Evolutionary conservation across 2,797 vertebrate genomes (phyloP).

Genomic region (Phoebastria nigripes): DNA sequence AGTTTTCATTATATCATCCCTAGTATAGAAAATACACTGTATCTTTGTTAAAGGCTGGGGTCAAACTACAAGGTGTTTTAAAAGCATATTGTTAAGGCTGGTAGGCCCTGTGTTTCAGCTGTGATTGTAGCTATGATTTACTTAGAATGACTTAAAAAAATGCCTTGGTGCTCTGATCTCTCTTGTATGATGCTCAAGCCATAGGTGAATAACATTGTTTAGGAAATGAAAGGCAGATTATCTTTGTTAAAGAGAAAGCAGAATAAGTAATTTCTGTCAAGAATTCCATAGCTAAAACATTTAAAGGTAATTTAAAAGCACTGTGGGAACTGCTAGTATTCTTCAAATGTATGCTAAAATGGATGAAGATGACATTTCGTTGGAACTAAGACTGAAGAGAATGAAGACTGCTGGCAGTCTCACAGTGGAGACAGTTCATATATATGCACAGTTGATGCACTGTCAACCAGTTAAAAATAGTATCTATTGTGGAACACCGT

Average conservation of each 20-base stretch:
- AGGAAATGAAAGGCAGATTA: background rate
- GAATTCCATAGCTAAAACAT: background rate
- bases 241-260: background rate
- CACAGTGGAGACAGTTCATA: background rate
- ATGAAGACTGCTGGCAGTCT: background rate
- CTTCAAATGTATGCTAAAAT: background rate
- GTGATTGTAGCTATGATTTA: background rate
- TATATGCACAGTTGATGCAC: background rate
- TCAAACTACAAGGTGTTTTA: background rate
- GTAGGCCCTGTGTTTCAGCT: background rate
- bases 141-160: background rate
- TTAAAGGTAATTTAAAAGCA: background rate
- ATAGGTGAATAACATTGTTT: background rate
- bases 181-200: background rate
- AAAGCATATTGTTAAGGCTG: background rate
- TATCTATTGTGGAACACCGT: background rate
- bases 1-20: background rate
- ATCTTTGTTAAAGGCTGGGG: background rate
- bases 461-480: background rate
- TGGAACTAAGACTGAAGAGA: background rate
- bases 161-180: background rate
- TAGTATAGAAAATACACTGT: background rate
- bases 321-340: background rate
- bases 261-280: background rate
- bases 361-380: conserved; percentile 35